These are phyloP conservation scores for Mesochorus sp. DNA, from an alignment of 2,888 invertebrate species.

Conservation along the genomic window DNA sequence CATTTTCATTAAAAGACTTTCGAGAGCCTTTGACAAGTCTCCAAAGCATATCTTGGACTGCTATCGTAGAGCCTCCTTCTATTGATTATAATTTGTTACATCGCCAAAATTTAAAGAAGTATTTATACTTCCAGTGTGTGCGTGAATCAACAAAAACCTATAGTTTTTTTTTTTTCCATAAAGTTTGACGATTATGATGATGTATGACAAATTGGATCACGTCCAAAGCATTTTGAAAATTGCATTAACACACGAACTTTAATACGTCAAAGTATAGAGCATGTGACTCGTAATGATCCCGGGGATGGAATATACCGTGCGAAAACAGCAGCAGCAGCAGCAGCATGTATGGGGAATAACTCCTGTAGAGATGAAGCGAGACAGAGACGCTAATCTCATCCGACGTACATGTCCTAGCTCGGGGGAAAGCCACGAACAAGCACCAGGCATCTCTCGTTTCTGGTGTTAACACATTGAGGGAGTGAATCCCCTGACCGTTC, in stretches of 20 bases:
- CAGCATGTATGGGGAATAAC: neutral
- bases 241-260: neutral
- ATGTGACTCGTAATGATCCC: conserved; percentile 11
- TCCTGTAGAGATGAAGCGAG: conserved; percentile 23
- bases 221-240: conserved; percentile 25
- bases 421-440: conserved; percentile 35
- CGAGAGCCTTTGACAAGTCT: too few relatives aligned
- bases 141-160: too few relatives aligned
- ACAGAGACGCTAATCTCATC: conserved; percentile 44
- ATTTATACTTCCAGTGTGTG: too few relatives aligned
- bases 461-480: conserved; percentile 1
- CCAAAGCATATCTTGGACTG: too few relatives aligned
- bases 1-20: too few relatives aligned
- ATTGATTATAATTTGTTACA: too few relatives aligned
- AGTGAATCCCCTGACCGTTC: conserved; percentile 9
- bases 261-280: conserved; percentile 14
- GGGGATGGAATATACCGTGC: neutral
- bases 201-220: too few relatives aligned
- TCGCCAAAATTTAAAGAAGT: too few relatives aligned
- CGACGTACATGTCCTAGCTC: conserved; percentile 21
- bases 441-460: conserved; percentile 3
- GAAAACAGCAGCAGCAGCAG: neutral
- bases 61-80: too few relatives aligned
- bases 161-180: too few relatives aligned
- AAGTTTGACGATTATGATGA: too few relatives aligned